Conservation (phyloP, 92 coral and sea anemone genomes). For the Phymanthus crucifer region DNA sequence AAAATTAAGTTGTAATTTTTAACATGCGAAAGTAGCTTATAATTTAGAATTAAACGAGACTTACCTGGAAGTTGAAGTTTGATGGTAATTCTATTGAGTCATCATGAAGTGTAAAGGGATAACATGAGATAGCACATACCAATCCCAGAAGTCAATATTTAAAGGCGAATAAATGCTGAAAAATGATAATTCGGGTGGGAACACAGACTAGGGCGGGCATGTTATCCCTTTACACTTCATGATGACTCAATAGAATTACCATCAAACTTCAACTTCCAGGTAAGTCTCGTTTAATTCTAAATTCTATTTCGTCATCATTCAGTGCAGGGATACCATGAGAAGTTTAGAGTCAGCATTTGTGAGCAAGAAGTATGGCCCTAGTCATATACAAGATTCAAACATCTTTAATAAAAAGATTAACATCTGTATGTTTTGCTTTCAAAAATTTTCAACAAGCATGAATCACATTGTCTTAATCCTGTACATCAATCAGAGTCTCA, state of each 20-base stretch:
- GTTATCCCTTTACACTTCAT: constrained; percentile 55
- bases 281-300: constrained; percentile 6
- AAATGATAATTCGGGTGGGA: constrained; percentile 20
- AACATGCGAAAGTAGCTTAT: background rate
- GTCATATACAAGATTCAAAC: background rate
- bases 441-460: background rate
- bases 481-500: constrained; percentile 9
- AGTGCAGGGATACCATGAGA: constrained; percentile 60
- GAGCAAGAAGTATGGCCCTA: constrained; percentile 25
- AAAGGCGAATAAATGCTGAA: constrained; percentile 60
- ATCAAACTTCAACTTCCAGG: constrained; percentile 41
- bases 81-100: constrained; percentile 56
- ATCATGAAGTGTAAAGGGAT: constrained; percentile 56
- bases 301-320: constrained; percentile 54
- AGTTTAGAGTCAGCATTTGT: constrained; percentile 54
- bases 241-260: constrained; percentile 37
- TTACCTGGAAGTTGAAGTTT: constrained; percentile 16
- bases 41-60: constrained; percentile 34
- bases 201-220: constrained; percentile 35
- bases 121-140: constrained; percentile 59
- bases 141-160: constrained; percentile 50
- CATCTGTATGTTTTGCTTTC: background rate
- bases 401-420: background rate
- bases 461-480: background rate
- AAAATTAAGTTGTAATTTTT: background rate